Base-by-base conservation (phyloP, 2,113 vertebrate genomes). In the Apodemus speciosus region DNA sequence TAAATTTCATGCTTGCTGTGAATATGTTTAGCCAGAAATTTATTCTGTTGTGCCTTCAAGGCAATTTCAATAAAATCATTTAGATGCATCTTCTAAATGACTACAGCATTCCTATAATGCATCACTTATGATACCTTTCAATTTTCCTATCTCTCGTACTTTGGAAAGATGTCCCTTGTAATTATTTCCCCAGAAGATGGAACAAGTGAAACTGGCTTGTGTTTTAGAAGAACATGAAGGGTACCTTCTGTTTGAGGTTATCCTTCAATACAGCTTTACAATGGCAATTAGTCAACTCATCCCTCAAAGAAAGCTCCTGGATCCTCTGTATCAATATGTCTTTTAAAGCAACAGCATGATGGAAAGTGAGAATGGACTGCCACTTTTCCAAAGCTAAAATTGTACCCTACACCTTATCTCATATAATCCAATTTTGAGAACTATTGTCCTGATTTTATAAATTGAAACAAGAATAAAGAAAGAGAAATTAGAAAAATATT, bases 401-500 rank as follows among this genome's bases (percentile, higher is more conserved):
- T 20, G 69, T 94, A 51, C 58, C 60, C 53, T 46, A 77, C 46
- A 72, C 13, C 38, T 91, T 40, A 83, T 83, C 60, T 77, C 46
- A 66, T 14, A 77, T 87, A 77, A 73, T 64, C 13, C 20, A 58
- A 9, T 66, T 81, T 92, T n/a, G 53, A 91, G 40, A 87, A 89
- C 1, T 88, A 38, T 62, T 93, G 58, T 75, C 13, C 58, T 89
- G 25, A 64, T 95, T 90, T 87, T 71, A 84, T 58, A 4, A 58
- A 58, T 56, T 27, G 15, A 60, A 60, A 30, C 60, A 43, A 30
- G 11, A 21, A 56, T 7, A 85, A 27, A 7, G 4, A 56, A 76
- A 43, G n/a, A 60, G 46, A 94, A 43, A 51, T 87, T 69, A 60
- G 20, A 38, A 88, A 91, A 94, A 79, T 76, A 43, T n/a, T 11